phyloP scores from a whole-genome alignment of 2,113 vertebrate genomes.

The Corythornis madagascariensis region DNA sequence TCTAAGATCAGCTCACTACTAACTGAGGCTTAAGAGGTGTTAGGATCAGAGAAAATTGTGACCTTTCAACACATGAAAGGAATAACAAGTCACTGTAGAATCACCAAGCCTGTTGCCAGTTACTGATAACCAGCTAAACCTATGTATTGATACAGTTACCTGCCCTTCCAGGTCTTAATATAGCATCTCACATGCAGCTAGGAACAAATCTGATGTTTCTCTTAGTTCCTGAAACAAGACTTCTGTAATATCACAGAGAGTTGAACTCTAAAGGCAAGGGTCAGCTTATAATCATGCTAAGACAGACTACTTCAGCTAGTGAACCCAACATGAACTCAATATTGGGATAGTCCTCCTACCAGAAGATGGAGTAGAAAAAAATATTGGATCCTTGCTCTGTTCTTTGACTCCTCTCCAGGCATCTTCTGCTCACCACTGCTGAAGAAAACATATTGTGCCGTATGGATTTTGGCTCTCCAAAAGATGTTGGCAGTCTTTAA shows the following conservation, averaged over 20 bases:
- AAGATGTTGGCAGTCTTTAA: background rate
- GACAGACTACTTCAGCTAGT: background rate
- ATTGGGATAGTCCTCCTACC: background rate
- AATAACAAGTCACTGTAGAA: background rate
- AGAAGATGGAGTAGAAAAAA: background rate
- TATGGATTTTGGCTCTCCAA: background rate
- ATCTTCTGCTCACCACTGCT: background rate
- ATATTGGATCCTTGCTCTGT: background rate
- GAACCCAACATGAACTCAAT: accelerated
- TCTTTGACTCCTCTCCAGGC: background rate
- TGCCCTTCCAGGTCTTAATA: background rate
- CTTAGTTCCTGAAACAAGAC: background rate
- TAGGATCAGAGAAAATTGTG: background rate
- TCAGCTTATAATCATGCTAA: background rate
- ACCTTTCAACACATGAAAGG: background rate
- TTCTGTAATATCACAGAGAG: background rate
- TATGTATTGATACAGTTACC: background rate
- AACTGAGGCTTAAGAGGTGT: background rate
- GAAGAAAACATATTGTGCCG: background rate
- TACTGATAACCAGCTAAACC: background rate
- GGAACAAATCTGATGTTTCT: background rate
- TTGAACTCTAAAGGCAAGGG: background rate
- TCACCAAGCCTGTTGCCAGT: background rate
- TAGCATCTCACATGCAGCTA: background rate
- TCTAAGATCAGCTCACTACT: background rate